phyloP scores from a whole-genome alignment of 2,113 vertebrate species.

The Lampris megalopsis region DNA sequence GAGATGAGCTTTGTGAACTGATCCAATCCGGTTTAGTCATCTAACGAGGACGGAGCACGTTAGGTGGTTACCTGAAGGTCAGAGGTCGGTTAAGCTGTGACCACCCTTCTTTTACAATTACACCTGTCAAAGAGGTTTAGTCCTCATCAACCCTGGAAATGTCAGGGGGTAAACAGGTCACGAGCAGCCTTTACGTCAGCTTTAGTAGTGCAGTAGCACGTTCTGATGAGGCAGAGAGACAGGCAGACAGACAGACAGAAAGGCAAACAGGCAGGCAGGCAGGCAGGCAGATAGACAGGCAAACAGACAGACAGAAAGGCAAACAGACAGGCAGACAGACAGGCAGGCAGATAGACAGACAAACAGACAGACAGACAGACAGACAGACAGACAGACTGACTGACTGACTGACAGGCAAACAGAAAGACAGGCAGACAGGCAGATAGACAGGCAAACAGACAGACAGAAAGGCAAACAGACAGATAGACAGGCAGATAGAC shows the following conservation, averaged over 20 bases:
- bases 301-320: constrained; percentile 47
- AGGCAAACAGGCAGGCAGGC: constrained; percentile 46
- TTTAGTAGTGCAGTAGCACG: constrained; percentile 46
- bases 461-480: too few species aligned
- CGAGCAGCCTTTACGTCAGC: constrained; percentile 6
- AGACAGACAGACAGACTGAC: constrained; percentile 21
- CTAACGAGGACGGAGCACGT: constrained; percentile 41
- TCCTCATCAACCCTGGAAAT: constrained; percentile 55
- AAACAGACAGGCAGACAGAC: too few species aligned
- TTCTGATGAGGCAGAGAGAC: constrained; percentile 26
- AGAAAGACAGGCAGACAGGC: too few species aligned
- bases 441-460: too few species aligned
- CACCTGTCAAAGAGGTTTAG: constrained; percentile 41
- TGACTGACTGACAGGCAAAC: constrained; percentile 41
- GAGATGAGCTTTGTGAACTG: constrained; percentile 48
- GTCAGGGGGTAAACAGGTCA: constrained; percentile 68
- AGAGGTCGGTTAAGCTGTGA: constrained; percentile 60
- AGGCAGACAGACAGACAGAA: constrained; percentile 1
- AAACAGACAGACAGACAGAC: constrained; percentile 49
- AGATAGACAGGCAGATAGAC: too few species aligned
- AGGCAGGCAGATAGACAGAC: too few species aligned
- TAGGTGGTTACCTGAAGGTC: constrained; percentile 42
- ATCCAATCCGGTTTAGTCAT: constrained; percentile 60
- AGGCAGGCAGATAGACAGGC: not conserved
- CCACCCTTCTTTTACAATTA: constrained; percentile 64